A percentile compares a stretch with the other conserved stretches of the same genome.
Conservation (phyloP, 64 coral and sea anemone genomes). For the Stichodactyla mertensii region DNA sequence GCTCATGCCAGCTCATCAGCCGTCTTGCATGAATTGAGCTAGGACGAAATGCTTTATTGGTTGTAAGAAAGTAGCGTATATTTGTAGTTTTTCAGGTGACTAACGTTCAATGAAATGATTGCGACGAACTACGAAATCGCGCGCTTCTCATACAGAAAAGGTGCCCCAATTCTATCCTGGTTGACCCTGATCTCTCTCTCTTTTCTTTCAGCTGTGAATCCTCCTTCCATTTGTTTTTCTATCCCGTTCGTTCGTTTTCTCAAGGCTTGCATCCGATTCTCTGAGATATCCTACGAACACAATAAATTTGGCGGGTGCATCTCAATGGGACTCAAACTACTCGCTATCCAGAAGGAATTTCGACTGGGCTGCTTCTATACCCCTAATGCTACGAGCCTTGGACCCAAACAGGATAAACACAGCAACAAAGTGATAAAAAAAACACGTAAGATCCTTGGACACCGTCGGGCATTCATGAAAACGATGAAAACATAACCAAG, state of each 20-base stretch:
- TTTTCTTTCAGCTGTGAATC: neutral
- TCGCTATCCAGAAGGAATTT: neutral
- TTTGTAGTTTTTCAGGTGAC: too few relatives aligned
- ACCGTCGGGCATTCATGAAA: neutral
- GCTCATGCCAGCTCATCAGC: too few relatives aligned
- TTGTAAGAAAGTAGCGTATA: too few relatives aligned
- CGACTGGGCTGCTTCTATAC: neutral
- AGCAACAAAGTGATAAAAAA: neutral
- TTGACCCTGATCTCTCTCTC: neutral
- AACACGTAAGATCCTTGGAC: neutral
- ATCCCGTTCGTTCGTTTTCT: conserved; percentile 6
- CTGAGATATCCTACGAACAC: neutral
- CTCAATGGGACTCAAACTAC: neutral
- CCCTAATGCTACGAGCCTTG: neutral
- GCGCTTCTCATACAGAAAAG: neutral
- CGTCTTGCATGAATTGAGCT: too few relatives aligned
- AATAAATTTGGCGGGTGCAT: conserved; percentile 7
- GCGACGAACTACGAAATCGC: neutral
- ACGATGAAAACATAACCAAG: neutral
- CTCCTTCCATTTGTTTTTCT: conserved; percentile 2
- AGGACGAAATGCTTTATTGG: too few relatives aligned
- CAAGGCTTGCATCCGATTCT: conserved; percentile 7
- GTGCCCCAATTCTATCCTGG: neutral
- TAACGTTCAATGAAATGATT: too few relatives aligned
- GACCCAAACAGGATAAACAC: neutral